Evolutionary conservation across 2,888 invertebrate genomes (phyloP).

Genomic region (Eurytoma adleriae): DNA sequence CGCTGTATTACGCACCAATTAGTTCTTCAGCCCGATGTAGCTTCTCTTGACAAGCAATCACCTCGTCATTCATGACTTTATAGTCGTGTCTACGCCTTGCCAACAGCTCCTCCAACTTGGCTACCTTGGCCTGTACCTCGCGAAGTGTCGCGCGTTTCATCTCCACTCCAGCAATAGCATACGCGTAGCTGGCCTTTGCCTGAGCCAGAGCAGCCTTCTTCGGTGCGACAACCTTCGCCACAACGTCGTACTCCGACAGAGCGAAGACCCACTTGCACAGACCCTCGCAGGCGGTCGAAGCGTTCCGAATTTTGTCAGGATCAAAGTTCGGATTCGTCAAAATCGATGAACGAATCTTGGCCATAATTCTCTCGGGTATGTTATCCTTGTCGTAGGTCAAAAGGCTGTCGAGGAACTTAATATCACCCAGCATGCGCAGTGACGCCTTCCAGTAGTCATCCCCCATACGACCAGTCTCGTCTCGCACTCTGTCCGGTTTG

Average conservation of each 20-base stretch:
- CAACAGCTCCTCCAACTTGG: constrained; percentile 84
- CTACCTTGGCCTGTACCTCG: constrained; percentile 83
- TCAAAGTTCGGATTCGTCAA: constrained; percentile 92
- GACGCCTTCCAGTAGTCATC: constrained; percentile 98
- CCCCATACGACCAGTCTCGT: constrained; percentile 85
- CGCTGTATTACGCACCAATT: constrained; percentile 79
- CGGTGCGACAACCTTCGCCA: constrained; percentile 94
- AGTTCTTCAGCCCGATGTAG: constrained; percentile 93
- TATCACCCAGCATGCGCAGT: constrained; percentile 91
- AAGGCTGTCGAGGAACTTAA: constrained; percentile 93
- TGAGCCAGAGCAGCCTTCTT: constrained; percentile 92
- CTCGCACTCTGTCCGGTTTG: constrained; percentile 92
- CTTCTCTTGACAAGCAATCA: constrained; percentile 91
- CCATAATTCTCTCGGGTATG: constrained; percentile 89
- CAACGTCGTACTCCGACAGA: constrained; percentile 94
- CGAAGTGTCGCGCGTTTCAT: constrained; percentile 86
- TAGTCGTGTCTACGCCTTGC: constrained; percentile 82
- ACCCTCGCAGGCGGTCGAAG: constrained; percentile 94
- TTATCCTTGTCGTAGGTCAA: constrained; percentile 95
- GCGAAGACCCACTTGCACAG: constrained; percentile 97
- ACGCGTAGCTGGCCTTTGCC: constrained; percentile 88
- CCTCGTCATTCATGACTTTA: constrained; percentile 88
- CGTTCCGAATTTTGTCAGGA: constrained; percentile 91
- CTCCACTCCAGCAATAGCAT: constrained; percentile 86
- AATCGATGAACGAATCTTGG: constrained; percentile 88